Evolutionary conservation across 2,113 vertebrate species (phyloP).

Genomic region (Alligator mississippiensis): DNA sequence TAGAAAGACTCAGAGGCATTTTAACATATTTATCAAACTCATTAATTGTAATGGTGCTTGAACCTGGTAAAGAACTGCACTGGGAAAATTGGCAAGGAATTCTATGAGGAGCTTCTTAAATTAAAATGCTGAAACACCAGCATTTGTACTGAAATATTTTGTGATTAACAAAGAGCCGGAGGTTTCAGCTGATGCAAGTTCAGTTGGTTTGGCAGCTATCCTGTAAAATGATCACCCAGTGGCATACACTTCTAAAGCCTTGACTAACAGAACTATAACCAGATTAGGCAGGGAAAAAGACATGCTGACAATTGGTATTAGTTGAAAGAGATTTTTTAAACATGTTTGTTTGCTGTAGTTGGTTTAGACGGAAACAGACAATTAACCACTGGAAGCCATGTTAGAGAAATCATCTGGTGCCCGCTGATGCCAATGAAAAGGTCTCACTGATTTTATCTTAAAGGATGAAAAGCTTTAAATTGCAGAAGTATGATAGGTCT

Average conservation of each 20-base stretch:
- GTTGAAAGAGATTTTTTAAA: neutral
- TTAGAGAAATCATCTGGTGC: neutral
- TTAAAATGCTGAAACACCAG: neutral
- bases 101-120: neutral
- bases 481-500: neutral
- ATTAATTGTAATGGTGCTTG: neutral
- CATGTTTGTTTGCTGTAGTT: neutral
- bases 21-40: neutral
- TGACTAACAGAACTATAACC: neutral
- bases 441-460: neutral
- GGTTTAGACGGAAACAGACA: neutral
- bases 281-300: neutral
- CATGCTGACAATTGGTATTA: neutral
- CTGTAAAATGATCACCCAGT: neutral
- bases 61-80: neutral
- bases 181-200: neutral
- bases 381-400: neutral
- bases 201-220: neutral
- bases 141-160: neutral
- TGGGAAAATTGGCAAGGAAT: neutral
- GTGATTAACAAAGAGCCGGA: neutral
- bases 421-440: neutral
- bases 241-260: neutral
- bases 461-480: neutral
- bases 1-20: neutral